phyloP scores from a whole-genome alignment of 1,140 invertebrate species.

The Orius insidiosus region DNA sequence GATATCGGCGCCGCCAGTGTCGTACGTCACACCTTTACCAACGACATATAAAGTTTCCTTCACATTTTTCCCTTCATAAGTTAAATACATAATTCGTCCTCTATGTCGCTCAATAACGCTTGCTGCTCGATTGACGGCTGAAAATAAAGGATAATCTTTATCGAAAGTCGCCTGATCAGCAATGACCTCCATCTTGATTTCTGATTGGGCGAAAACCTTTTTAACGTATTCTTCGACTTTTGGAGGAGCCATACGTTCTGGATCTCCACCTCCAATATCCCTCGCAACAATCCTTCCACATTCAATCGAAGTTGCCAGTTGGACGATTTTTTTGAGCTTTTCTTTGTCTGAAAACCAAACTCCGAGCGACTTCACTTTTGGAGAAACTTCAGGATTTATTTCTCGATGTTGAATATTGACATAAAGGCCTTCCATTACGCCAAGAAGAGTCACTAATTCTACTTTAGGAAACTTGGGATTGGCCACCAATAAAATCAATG shows the following conservation, averaged over 20 bases:
- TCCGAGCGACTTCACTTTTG: conserved; percentile 41
- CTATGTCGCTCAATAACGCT: conserved; percentile 54
- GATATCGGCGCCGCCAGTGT: conserved; percentile 78
- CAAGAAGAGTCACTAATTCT: conserved; percentile 58
- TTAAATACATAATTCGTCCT: conserved; percentile 70
- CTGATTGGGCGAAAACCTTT: conserved; percentile 40
- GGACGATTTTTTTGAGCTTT: conserved; percentile 33
- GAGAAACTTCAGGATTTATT: conserved; percentile 38
- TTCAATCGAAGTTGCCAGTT: conserved; percentile 51
- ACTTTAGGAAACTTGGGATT: conserved; percentile 39
- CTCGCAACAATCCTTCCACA: conserved; percentile 53
- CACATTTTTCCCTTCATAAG: conserved; percentile 54
- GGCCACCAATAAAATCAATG: conserved; percentile 44
- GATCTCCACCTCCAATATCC: conserved; percentile 80
- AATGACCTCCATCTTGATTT: conserved; percentile 54
- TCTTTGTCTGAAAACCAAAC: conserved; percentile 35
- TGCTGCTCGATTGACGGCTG: conserved; percentile 77
- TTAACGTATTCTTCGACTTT: conserved; percentile 64
- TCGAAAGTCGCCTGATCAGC: conserved; percentile 42
- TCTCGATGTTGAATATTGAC: conserved; percentile 69
- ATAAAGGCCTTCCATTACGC: conserved; percentile 71
- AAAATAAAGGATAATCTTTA: conserved; percentile 75
- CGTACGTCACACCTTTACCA: conserved; percentile 93
- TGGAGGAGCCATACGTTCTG: conserved; percentile 80
- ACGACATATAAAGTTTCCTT: conserved; percentile 73